A percentile compares a stretch with the other conserved stretches of the same genome.
Conservation (phyloP, 2,797 vertebrate genomes). For the Rhodeus uyekii region DNA sequence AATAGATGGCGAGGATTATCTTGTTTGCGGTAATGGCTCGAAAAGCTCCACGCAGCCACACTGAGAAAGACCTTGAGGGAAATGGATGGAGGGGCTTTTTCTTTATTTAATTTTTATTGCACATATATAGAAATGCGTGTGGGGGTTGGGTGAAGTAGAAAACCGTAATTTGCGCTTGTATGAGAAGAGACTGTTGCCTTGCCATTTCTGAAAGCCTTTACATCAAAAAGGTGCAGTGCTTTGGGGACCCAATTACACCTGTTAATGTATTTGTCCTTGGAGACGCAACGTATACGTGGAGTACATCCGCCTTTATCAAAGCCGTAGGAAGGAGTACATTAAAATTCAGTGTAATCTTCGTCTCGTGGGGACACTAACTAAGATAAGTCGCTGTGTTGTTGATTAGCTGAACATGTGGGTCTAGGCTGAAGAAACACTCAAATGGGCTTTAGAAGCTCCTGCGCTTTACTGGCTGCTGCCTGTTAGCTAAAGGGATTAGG, state of each 20-base stretch:
- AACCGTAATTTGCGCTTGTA: not conserved
- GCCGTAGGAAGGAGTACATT: constrained; percentile 15
- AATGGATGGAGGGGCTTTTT: constrained; percentile 30
- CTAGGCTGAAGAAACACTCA: constrained; percentile 34
- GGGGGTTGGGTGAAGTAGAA: not conserved
- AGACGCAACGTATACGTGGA: not conserved
- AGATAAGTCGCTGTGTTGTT: constrained; percentile 46
- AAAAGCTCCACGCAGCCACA: constrained; percentile 30
- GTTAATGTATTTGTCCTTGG: constrained; percentile 17
- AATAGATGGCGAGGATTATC: constrained; percentile 49
- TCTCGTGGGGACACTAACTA: constrained; percentile 15
- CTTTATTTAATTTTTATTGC: constrained; percentile 27
- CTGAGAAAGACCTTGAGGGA: constrained; percentile 33
- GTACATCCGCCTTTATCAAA: constrained; percentile 9
- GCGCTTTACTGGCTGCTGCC: constrained; percentile 39
- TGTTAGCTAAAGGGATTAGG: constrained; percentile 47
- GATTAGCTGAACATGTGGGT: constrained; percentile 45
- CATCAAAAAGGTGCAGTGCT: not conserved
- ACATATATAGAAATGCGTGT: not conserved
- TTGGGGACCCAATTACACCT: constrained; percentile 9
- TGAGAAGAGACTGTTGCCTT: not conserved
- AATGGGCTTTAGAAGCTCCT: constrained; percentile 41
- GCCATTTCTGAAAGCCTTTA: constrained; percentile 21
- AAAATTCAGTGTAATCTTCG: constrained; percentile 29
- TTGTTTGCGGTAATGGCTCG: constrained; percentile 44